Base-by-base conservation (phyloP, 2,797 vertebrate species). In the Choloepus didactylus region DNA sequence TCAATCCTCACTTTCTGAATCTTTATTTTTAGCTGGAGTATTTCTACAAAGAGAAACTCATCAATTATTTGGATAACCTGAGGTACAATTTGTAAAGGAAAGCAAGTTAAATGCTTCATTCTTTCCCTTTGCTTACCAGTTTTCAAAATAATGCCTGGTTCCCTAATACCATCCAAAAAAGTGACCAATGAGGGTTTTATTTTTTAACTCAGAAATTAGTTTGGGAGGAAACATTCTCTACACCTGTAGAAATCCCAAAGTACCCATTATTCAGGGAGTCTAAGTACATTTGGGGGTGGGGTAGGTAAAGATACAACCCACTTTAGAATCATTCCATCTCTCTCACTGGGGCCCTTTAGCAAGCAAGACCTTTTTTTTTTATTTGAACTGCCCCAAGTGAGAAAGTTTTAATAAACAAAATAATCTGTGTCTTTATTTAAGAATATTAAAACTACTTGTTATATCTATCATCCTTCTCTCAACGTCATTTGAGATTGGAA, bases 381-480 rank as follows among this genome's bases (percentile, higher is more conserved):
- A 82, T 85, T 38, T 96, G 75, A 96, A 25, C 44, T 93, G 72
- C 91, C 82, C 56, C 79, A 96, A 69, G 67, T 76, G 60, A 93
- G 56, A 27, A 72, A 93, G 84, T 46, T 54, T 46, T 18, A 87
- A 92, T 5, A 31, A 59, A 73, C 5, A 95, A 72, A 41, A 93
- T 92, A 92, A 54, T 87, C 67, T 93, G 85, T 8, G 15, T 54
- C 59, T 91, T 89, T 80, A 60, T 12, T 70, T 44, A 91, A 87
- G 86, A 97, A 96, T 69, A 94, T 12, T 69, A 82, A 96, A 89
- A 95, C 46, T 69, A 95, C 51, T 69, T 93, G 4, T 54, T 85
- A 14, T 66, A 80, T 59, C 87, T 9, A 2, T 51, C 9, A 51
- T 14, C 44, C 81, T 66, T 35, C 49, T 41, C 64, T 92, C 93